Conservation (phyloP, 2,888 invertebrate genomes). For the Crematogaster levior region DNA sequence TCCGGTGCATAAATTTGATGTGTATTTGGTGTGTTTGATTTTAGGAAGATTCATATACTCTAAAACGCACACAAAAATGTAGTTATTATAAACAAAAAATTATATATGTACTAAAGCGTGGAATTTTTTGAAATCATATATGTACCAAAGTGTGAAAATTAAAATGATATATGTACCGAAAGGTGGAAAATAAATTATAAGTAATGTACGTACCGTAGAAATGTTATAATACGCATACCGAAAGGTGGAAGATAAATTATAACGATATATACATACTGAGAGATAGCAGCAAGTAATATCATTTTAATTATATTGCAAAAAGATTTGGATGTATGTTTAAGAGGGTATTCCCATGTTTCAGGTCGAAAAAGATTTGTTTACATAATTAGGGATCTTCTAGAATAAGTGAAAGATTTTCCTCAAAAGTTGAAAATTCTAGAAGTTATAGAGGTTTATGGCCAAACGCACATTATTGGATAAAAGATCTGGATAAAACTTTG, state of each 20-base stretch:
- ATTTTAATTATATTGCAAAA: not conserved
- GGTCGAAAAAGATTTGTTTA: not conserved
- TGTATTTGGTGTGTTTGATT: conserved; percentile 21
- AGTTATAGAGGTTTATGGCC: too few relatives aligned
- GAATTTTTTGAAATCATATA: not conserved
- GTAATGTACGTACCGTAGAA: not conserved
- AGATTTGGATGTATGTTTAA: not conserved
- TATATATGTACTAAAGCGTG: not conserved
- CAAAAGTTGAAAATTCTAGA: too few relatives aligned
- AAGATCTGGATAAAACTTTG: too few relatives aligned
- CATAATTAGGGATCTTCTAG: too few relatives aligned
- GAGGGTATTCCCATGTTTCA: too few relatives aligned
- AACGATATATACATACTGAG: not conserved
- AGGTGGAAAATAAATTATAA: conserved; percentile 7
- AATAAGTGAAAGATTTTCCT: too few relatives aligned
- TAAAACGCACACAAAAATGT: conserved; percentile 12
- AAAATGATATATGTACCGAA: conserved; percentile 3
- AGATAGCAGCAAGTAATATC: too few relatives aligned
- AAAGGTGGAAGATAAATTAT: not conserved
- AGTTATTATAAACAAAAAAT: not conserved
- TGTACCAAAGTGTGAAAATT: not conserved
- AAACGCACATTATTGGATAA: too few relatives aligned
- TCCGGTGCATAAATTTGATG: conserved; percentile 2
- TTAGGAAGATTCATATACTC: not conserved
- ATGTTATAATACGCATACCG: too few relatives aligned